Base-by-base conservation (phyloP, 2,113 vertebrate genomes). In the Syngnathus floridae region DNA sequence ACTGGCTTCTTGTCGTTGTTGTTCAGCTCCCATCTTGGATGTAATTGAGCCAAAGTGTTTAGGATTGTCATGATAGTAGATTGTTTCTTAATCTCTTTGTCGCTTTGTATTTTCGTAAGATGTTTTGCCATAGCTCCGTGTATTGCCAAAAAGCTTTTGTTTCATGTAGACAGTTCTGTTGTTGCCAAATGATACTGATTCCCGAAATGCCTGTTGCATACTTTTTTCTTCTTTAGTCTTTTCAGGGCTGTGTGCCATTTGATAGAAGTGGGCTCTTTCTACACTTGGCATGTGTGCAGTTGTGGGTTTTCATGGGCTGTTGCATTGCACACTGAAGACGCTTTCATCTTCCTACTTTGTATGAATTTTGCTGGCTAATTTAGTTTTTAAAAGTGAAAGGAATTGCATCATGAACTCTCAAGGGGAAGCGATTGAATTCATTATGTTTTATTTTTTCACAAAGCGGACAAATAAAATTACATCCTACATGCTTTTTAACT, bases 41-140 rank as follows among this genome's bases (percentile, higher is more conserved):
- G 69, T 26, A 77, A 75, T 71, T 77, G 79, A 88, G 83, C 85
- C 87, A 87, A 88, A 90, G 81, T 87, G 74, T 65, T 58, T 48
- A 65, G 66, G 70, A 58, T 75, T 76, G 60, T 37, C 62, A 45
- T 65, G 40, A 69, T 63, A 45, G 54, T 38, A 66, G 12, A 19
- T 61, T 61, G 0, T 54, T 37, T 62, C 41, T n/a, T 31, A 22
- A 21, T 60, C 22, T 62, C 41, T 68, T 60, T 73, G 35, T 69
- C 65, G 40, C 31, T 65, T 71, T 61, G 58, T 57, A 64, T 41
- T 57, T 68, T 74, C 63, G 67, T 71, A 71, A 62, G 49, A 66
- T 74, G 61, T 72, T 79, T 74, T 65, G 17, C 49, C 67, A 66
- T 57, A 55, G 26, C 70, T 68, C 58, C 56, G 56, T 67, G 66